phyloP scores from a whole-genome alignment of 2,113 vertebrate species.

The Entosphenus tridentatus region DNA sequence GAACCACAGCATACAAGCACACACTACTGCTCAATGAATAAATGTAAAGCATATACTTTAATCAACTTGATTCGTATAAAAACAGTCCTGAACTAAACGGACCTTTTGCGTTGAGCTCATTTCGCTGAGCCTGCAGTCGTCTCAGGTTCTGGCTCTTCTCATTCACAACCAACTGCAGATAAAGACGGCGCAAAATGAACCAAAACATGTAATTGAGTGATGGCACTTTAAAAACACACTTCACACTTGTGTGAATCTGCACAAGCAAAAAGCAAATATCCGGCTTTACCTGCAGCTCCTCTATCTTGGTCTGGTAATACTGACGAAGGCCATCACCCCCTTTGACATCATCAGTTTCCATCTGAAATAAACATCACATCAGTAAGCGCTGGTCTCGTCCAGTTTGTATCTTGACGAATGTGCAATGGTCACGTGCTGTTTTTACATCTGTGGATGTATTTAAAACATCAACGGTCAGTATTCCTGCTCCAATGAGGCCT shows the following conservation, averaged over 20 bases:
- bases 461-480: background rate
- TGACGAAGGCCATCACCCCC: constrained; percentile 71
- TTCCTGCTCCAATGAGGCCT: background rate
- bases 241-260: background rate
- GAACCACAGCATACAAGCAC: too few species aligned
- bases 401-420: too few species aligned
- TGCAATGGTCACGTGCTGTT: too few species aligned
- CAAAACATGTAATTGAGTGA: background rate
- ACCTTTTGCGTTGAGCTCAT: constrained; percentile 96
- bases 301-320: constrained; percentile 92
- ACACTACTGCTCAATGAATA: too few species aligned
- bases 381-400: background rate
- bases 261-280: background rate
- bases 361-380: constrained; percentile 23
- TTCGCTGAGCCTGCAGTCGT: constrained; percentile 78
- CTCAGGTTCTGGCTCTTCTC: constrained; percentile 92
- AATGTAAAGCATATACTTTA: too few species aligned
- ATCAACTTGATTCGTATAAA: too few species aligned
- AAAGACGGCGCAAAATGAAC: background rate
- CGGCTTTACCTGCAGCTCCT: constrained; percentile 64
- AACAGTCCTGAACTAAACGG: background rate
- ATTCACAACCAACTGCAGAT: constrained; percentile 56
- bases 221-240: background rate
- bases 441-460: background rate
- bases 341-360: constrained; percentile 81